Conservation (phyloP, 2,797 vertebrate species). For the Mus caroli region DNA sequence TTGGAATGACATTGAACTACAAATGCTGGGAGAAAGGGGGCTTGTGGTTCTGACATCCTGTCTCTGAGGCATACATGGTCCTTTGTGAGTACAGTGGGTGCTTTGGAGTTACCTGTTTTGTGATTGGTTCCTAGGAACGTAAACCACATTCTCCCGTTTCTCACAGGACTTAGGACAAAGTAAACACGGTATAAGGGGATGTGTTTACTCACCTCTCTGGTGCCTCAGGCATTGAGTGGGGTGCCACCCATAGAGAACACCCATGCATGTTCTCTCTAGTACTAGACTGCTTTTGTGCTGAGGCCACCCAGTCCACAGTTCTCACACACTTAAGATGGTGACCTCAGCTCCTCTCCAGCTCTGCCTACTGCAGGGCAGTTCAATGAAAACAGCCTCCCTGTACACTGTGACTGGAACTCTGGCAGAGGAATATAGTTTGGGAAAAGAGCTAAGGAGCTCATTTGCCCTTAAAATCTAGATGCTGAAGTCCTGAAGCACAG, state of each 20-base stretch:
- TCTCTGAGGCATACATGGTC: too few species aligned
- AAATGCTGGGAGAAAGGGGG: not conserved
- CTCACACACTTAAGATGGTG: not conserved
- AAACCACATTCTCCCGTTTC: not conserved
- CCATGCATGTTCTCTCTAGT: not conserved
- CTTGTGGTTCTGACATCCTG: not conserved
- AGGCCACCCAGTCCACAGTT: not conserved
- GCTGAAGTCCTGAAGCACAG: not conserved
- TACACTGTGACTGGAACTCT: not conserved
- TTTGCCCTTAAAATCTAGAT: slow-evolving; percentile 30
- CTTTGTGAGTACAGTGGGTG: not conserved
- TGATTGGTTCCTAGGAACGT: slow-evolving; percentile 34
- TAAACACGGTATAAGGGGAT: not conserved
- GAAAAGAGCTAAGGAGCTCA: slow-evolving; percentile 8
- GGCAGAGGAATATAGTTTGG: not conserved
- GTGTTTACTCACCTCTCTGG: not conserved
- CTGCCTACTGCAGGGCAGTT: not conserved
- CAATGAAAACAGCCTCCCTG: not conserved
- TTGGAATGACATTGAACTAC: not conserved
- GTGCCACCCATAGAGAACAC: not conserved
- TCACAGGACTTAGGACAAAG: not conserved
- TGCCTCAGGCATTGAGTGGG: not conserved
- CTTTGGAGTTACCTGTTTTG: not conserved
- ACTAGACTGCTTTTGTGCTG: accelerated
- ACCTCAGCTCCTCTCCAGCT: not conserved